Percentiles rank a stretch among this genome's conserved stretches.
These are phyloP conservation scores for Centropus bengalensis DNA, from an alignment of 2,113 vertebrate genomes.

Conservation along the genomic window DNA sequence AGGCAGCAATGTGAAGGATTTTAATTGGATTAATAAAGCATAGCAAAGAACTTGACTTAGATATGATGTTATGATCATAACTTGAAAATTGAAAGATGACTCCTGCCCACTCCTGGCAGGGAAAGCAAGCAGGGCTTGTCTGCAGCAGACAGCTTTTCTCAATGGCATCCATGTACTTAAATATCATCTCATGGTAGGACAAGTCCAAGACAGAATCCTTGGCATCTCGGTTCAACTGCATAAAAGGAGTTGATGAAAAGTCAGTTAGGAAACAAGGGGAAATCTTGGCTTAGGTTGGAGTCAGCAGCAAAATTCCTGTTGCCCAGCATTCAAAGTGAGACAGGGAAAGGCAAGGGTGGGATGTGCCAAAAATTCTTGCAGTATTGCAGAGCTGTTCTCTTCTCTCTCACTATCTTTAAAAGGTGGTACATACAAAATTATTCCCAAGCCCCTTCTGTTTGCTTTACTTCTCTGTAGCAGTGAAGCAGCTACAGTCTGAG, in stretches of 20 bases:
- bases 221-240: neutral
- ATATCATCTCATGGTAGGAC: neutral
- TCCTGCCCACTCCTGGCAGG: neutral
- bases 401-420: neutral
- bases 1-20: neutral
- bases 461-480: neutral
- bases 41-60: constrained; percentile 29
- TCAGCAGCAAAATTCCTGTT: neutral
- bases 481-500: neutral
- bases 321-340: neutral
- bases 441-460: neutral
- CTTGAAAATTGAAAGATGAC: constrained; percentile 56
- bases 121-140: constrained; percentile 17
- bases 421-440: neutral
- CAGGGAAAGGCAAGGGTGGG: neutral
- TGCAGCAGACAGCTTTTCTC: neutral
- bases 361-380: neutral
- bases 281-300: constrained; percentile 8
- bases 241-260: neutral
- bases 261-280: neutral
- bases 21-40: constrained; percentile 9
- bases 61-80: neutral
- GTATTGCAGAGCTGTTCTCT: neutral
- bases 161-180: neutral
- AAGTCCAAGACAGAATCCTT: neutral